Evolutionary conservation across 2,888 invertebrate species (phyloP).

Genomic region (Anaspis maculata): DNA sequence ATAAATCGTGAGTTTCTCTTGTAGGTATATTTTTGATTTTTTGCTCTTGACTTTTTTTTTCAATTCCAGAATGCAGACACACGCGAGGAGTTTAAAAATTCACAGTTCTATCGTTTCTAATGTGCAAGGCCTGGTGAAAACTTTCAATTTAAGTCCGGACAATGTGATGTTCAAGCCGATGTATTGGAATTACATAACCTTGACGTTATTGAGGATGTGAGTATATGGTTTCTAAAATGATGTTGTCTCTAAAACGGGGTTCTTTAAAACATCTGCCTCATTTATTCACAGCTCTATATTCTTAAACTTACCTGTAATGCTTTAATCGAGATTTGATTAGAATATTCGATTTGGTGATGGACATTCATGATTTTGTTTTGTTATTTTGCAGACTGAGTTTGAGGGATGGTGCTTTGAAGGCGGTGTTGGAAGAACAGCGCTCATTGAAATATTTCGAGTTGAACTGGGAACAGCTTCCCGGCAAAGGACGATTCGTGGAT

Average conservation of each 20-base stretch:
- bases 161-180: conserved; percentile 65
- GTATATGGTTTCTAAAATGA: too few relatives aligned
- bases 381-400: conserved; percentile 32
- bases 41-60: conserved; percentile 12
- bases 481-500: conserved; percentile 19
- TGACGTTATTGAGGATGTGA: conserved; percentile 62
- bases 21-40: not conserved
- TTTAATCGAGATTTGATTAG: too few relatives aligned
- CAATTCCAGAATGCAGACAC: conserved; percentile 28
- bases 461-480: conserved; percentile 21
- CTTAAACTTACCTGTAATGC: too few relatives aligned
- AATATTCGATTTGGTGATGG: too few relatives aligned
- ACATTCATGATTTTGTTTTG: too few relatives aligned
- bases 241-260: too few relatives aligned
- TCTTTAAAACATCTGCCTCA: too few relatives aligned
- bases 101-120: conserved; percentile 34
- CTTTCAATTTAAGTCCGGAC: conserved; percentile 58
- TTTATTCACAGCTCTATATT: too few relatives aligned
- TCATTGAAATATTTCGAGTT: conserved; percentile 21
- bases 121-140: conserved; percentile 49
- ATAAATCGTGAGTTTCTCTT: conserved; percentile 52
- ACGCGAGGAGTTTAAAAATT: conserved; percentile 14
- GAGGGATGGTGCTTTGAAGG: conserved; percentile 24
- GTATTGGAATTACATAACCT: conserved; percentile 62
- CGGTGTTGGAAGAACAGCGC: conserved; percentile 20